Evolutionary conservation across 2,888 invertebrate genomes (phyloP), one percentile per base, ranked within the genome.

Genomic region (Ischnura elegans): DNA sequence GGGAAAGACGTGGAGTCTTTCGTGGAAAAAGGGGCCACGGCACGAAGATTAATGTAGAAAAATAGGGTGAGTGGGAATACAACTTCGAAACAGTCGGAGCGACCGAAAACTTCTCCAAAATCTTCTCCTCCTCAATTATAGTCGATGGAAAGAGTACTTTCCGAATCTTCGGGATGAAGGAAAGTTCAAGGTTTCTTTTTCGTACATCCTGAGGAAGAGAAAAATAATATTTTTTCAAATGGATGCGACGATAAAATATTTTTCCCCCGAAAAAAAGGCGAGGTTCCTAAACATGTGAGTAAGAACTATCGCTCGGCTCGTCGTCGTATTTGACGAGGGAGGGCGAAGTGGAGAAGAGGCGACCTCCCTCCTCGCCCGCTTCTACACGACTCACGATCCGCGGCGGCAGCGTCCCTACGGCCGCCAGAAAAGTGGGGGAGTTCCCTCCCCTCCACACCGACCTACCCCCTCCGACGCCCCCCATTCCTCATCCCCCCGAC

Each of bases 281-380:
- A 42, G 47, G 47, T 87, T 46, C 16, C 36, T 45, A 42, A 25
- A 45, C 46, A 5, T 87, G 21, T 51, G 51, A 51, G 47, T 16
- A 47, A 47, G n/a, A 46, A 8, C 5, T 47, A 13, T 47, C 47
- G 87, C 87, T 29, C 42, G n/a, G 90, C 51, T 51, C 51, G 51
- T 13, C 13, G 47, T 51, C 4, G 51, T 43, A 42, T 6, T 6
- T 3, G 55, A 55, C 87, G 87, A 87, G 87, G 87, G 87, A 87
- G 87, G 87, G 87, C 87, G 87, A 87, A 19, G 13, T 19, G 29
- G 42, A 42, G 25, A 36, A 29, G 29, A 61, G 51, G 61, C 36
- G 90, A 45, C 90, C 90, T 90, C 90, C 90, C 90, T 55, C 90
- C 90, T 61, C 90, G 90, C 90, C 90, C 61, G 90, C 90, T 90